phyloP scores from a whole-genome alignment of 1,140 invertebrate genomes.

The Bicyclus anynana region DNA sequence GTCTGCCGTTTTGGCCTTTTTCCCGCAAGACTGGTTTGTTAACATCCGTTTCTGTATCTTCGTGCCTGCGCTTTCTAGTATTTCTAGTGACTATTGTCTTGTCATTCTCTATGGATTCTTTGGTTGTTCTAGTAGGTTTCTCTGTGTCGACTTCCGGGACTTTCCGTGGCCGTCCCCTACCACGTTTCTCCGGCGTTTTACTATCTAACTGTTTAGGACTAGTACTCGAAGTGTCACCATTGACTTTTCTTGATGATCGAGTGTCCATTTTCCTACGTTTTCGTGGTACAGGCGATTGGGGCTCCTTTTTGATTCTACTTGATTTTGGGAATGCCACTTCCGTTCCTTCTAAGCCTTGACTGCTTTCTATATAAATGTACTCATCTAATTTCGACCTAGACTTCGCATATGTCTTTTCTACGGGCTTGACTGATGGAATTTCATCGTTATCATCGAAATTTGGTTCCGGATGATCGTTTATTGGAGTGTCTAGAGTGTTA shows the following conservation, averaged over 20 bases:
- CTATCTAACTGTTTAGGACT: background rate
- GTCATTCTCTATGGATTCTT: conserved; percentile 69
- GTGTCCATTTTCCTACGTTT: conserved; percentile 58
- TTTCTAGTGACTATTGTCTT: conserved; percentile 39
- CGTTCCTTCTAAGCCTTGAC: conserved; percentile 57
- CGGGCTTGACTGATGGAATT: conserved; percentile 56
- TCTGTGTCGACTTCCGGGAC: conserved; percentile 24
- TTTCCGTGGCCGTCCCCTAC: conserved; percentile 34
- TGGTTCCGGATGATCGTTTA: conserved; percentile 39
- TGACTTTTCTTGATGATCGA: conserved; percentile 26
- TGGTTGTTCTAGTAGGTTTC: conserved; percentile 43
- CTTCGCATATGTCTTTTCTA: conserved; percentile 67
- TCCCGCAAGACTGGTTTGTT: conserved; percentile 58
- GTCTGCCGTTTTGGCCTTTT: conserved; percentile 57
- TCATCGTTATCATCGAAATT: conserved; percentile 52
- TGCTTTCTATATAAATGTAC: conserved; percentile 65
- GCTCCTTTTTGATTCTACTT: conserved; percentile 41
- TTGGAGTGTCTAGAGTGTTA: conserved; percentile 55
- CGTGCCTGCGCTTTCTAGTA: conserved; percentile 50
- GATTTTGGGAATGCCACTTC: conserved; percentile 62
- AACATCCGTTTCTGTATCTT: conserved; percentile 40
- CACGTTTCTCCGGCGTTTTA: conserved; percentile 30
- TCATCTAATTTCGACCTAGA: conserved; percentile 65
- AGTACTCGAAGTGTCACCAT: conserved; percentile 19
- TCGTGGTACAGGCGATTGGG: conserved; percentile 47